Base-by-base conservation (phyloP, 2,113 vertebrate genomes). In the Pelobates fuscus region DNA sequence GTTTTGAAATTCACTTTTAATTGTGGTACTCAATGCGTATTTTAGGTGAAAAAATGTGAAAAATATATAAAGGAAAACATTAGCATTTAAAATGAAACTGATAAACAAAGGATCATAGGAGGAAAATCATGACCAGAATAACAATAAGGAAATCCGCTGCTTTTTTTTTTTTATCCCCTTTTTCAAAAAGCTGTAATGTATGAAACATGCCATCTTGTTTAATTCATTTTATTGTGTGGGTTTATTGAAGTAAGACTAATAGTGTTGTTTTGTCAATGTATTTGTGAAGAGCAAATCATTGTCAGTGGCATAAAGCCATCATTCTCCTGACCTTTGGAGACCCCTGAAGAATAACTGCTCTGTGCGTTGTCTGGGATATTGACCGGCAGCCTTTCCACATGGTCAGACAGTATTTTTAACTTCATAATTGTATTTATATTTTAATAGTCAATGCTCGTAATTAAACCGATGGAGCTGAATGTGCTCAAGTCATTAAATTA, bases 221-320 rank as follows among this genome's bases (percentile, higher is more conserved):
- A 86, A 90, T 91, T 91, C 87, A 85, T 87, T 89, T 85, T 86
- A 84, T 82, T 84, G 82, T 87, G 85, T 89, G 83, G 91, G 88
- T 89, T 91, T 91, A 87, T 84, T 91, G 92, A 94, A 91, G 89
- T 88, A 89, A 89, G 89, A 93, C 93, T 90, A 90, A 94, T 92
- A 91, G 92, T 90, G 88, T 89, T 82, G 85, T 88, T 90, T 90
- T 85, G 89, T 93, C 91, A 77, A 87, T 93, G 88, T 83, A 86
- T 91, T 86, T 89, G 89, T 89, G 90, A 88, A 85, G 81, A 89
- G 86, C 82, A 82, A 89, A 91, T 93, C 84, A 87, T 91, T 85
- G 80, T 86, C 87, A 84, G 80, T 88, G 89, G 86, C 90, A 89
- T 84, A 86, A 87, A 90, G 81, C 84, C 91, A 92, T 92, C 89